Percentiles rank a stretch among this genome's conserved stretches.
Conservation (phyloP, 2,888 invertebrate genomes). For the Stratiomys singularior region DNA sequence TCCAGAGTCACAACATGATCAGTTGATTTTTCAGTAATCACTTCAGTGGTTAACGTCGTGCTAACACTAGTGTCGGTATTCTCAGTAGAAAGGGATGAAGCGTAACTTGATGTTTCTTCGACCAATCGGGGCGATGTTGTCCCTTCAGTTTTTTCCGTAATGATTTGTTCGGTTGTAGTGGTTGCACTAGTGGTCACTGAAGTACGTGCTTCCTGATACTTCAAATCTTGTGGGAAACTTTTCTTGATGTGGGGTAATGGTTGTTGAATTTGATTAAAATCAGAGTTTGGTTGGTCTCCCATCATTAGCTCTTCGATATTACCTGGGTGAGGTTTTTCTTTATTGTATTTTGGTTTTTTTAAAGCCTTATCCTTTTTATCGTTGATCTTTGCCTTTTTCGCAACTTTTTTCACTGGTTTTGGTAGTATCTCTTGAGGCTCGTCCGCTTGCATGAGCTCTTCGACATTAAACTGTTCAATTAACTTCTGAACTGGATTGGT, state of each 20-base stretch:
- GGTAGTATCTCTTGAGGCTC: conserved; percentile 57
- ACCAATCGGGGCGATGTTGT: conserved; percentile 1
- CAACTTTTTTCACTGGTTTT: conserved; percentile 54
- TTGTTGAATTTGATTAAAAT: conserved; percentile 60
- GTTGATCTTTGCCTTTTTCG: conserved; percentile 58
- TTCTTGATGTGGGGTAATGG: conserved; percentile 64
- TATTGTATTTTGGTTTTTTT: conserved; percentile 51
- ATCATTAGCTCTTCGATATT: conserved; percentile 62
- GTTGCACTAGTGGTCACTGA: conserved; percentile 50
- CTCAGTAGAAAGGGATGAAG: conserved; percentile 40
- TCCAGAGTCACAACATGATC: conserved; percentile 28
- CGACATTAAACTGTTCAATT: conserved; percentile 61
- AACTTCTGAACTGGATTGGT: conserved; percentile 59
- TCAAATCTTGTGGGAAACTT: conserved; percentile 59
- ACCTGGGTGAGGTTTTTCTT: conserved; percentile 48
- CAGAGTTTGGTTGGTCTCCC: conserved; percentile 61
- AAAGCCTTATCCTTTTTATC: conserved; percentile 57
- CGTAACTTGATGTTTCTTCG: conserved; percentile 30
- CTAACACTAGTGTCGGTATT: conserved; percentile 49
- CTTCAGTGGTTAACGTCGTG: conserved; percentile 19
- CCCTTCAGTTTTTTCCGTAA: conserved; percentile 38
- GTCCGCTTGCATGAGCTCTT: conserved; percentile 64
- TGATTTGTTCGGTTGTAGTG: conserved; percentile 48
- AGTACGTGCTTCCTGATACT: conserved; percentile 52
- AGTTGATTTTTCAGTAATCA: conserved; percentile 7